Evolutionary conservation across 1,140 invertebrate genomes (phyloP).

Genomic region (Campoletis sonorensis): DNA sequence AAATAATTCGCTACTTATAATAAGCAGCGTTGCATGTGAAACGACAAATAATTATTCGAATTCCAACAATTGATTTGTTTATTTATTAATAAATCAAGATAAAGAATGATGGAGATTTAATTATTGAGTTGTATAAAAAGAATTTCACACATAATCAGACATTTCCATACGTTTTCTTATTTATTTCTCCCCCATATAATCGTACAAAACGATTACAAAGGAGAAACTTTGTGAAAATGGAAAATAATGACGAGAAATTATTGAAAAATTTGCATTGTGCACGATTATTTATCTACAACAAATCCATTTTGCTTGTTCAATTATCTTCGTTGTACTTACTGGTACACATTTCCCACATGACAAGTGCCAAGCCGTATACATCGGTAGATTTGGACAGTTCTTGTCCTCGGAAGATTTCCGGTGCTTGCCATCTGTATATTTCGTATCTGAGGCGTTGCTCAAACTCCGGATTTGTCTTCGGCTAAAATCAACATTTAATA

Average conservation of each 20-base stretch:
- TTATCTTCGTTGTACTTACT: constrained; percentile 52
- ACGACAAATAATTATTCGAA: too few species aligned
- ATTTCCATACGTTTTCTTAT: neutral
- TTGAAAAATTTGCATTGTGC: neutral
- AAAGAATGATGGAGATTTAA: neutral
- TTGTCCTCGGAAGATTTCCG: constrained; percentile 58
- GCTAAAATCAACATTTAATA: constrained; percentile 45
- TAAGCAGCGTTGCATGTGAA: too few species aligned
- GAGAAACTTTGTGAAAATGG: neutral
- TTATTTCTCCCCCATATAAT: neutral
- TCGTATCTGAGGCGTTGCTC: constrained; percentile 62
- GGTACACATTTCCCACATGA: constrained; percentile 70
- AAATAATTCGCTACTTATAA: too few species aligned
- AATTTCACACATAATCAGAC: neutral
- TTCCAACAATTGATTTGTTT: neutral
- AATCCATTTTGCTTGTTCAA: neutral
- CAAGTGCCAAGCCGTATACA: constrained; percentile 63
- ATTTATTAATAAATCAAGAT: neutral
- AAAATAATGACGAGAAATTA: neutral
- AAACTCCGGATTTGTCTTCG: constrained; percentile 50
- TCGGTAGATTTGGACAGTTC: constrained; percentile 57
- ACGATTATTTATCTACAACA: neutral
- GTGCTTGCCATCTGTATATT: constrained; percentile 65
- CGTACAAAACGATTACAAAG: neutral
- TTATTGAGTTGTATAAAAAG: neutral